Percentiles rank a stretch among this genome's conserved stretches.
Evolutionary conservation across 2,113 vertebrate species (phyloP).

Genomic region (Cairina moschata): DNA sequence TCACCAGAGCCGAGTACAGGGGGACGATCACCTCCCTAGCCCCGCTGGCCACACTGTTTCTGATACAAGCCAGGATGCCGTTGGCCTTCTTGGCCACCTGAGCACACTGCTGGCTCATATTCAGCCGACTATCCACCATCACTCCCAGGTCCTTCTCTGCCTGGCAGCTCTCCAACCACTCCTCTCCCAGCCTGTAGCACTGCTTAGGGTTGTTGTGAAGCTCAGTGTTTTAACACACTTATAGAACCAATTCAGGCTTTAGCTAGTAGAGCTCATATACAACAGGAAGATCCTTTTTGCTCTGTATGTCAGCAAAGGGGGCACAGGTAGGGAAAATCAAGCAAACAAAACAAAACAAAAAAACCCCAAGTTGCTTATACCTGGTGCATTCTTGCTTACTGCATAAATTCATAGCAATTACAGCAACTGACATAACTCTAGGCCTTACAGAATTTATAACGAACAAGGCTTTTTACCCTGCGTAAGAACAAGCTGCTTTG

Average conservation of each 20-base stretch:
- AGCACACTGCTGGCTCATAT: no score
- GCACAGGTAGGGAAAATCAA: background rate
- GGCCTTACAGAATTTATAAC: background rate
- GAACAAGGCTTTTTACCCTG: background rate
- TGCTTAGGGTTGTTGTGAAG: no score
- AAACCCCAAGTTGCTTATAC: background rate
- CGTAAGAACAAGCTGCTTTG: background rate
- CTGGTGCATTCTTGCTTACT: background rate
- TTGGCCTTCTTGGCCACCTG: no score
- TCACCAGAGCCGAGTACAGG: no score
- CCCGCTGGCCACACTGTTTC: no score
- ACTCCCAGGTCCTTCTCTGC: no score
- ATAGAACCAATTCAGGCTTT: background rate
- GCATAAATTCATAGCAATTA: background rate
- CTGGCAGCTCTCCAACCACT: no score
- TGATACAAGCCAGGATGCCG: no score
- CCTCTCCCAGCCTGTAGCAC: no score
- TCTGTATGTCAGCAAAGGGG: background rate
- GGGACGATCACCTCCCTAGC: no score
- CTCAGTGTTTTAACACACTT: background rate
- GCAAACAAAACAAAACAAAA: background rate
- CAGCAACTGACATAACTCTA: background rate
- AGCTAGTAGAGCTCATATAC: background rate
- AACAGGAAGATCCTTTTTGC: background rate
- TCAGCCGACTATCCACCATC: no score